Conservation (phyloP, 2,113 vertebrate genomes). For the Gracilinanus agilis region DNA sequence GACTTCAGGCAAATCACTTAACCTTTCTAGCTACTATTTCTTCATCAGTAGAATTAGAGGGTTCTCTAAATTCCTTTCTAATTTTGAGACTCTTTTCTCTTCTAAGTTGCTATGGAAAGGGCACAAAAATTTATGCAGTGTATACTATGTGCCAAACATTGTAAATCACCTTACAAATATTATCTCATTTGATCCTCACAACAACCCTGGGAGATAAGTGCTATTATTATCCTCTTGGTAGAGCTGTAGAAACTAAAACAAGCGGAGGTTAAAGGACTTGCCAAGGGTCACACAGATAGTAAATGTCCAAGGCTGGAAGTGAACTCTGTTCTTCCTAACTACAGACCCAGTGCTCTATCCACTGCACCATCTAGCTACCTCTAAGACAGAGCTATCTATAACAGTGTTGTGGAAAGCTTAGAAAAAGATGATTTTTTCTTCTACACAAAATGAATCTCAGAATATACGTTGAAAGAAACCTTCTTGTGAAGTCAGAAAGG, state of each 20-base stretch:
- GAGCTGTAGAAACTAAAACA: not conserved
- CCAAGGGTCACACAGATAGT: too few species aligned
- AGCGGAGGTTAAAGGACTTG: too few species aligned
- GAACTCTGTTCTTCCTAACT: too few species aligned
- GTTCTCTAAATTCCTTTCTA: not conserved
- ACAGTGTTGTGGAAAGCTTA: not conserved
- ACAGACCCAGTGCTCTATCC: too few species aligned
- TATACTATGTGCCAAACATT: not conserved
- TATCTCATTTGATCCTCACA: not conserved
- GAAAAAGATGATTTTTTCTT: not conserved
- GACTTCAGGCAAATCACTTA: not conserved
- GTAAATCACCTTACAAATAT: not conserved
- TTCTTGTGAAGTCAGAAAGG: too few species aligned
- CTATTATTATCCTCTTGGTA: not conserved
- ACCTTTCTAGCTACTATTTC: not conserved
- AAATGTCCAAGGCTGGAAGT: too few species aligned
- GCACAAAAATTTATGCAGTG: not conserved
- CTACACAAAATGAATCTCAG: not conserved
- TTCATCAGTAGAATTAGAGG: not conserved
- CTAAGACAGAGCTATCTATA: not conserved
- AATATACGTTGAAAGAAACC: not conserved
- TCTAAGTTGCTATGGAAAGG: not conserved
- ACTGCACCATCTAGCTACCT: too few species aligned
- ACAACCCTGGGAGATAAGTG: not conserved
- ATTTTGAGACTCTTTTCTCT: not conserved